A percentile compares a stretch with the other conserved stretches of the same genome.
phyloP scores from a whole-genome alignment of 2,888 invertebrate genomes.

The Conus canariensis region DNA sequence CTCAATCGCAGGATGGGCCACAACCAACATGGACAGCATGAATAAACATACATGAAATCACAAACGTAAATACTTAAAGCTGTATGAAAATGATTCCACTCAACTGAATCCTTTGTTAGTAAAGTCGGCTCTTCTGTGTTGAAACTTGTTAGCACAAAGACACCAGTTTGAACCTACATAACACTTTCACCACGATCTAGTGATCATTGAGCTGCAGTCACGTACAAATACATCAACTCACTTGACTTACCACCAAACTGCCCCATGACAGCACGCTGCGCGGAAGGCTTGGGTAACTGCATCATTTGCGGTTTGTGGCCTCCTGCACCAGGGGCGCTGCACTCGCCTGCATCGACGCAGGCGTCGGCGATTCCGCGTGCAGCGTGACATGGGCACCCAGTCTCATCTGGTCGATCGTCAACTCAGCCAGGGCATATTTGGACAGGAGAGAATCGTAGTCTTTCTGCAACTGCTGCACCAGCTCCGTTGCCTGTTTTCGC shows the following conservation, averaged over 20 bases:
- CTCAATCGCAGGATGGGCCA: no score
- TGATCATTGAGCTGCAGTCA: no score
- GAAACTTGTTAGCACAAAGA: no score
- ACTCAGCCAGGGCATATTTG: conserved; percentile 78
- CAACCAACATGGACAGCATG: no score
- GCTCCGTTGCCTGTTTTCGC: conserved; percentile 71
- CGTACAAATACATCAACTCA: conserved; percentile 30
- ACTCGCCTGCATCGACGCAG: conserved; percentile 60
- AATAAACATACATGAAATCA: no score
- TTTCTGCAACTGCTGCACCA: conserved; percentile 74
- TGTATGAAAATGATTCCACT: no score
- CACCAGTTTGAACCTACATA: no score
- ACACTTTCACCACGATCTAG: no score
- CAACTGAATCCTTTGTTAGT: no score
- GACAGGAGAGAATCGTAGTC: conserved; percentile 76
- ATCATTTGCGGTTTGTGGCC: conserved; percentile 63
- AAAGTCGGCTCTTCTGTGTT: no score
- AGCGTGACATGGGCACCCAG: conserved; percentile 74
- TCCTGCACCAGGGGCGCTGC: conserved; percentile 54
- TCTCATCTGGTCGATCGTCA: conserved; percentile 78
- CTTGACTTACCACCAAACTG: conserved; percentile 54
- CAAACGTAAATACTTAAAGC: no score
- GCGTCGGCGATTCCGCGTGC: conserved; percentile 71
- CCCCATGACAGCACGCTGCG: conserved; percentile 54
- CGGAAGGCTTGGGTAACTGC: conserved; percentile 56